phyloP scores from a whole-genome alignment of 64 coral and sea anemone species.

The Montipora capricornis region DNA sequence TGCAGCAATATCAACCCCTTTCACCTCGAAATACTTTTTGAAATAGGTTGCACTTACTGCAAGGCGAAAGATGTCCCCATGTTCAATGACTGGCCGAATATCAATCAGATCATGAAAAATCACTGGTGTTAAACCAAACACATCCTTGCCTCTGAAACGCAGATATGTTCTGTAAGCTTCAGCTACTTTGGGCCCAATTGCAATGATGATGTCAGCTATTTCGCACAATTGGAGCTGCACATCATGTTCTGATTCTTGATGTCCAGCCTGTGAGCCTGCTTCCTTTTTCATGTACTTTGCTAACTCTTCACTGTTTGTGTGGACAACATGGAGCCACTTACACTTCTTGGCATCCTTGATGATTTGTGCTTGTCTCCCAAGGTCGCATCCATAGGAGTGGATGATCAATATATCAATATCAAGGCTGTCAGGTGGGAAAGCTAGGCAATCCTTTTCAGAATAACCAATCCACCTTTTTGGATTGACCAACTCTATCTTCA shows the following conservation, averaged over 20 bases:
- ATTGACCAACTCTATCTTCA: constrained; percentile 13
- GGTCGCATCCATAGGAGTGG: background rate
- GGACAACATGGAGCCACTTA: constrained; percentile 20
- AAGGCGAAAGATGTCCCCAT: background rate
- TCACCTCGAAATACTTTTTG: constrained; percentile 1
- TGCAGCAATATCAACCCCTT: constrained; percentile 46
- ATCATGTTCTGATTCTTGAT: background rate
- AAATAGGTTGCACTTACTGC: background rate
- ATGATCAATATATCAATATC: constrained; percentile 19
- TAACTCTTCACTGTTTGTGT: constrained; percentile 3
- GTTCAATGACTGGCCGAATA: background rate
- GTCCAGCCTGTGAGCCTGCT: no score
- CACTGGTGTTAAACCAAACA: background rate
- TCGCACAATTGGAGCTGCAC: background rate
- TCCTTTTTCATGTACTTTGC: background rate
- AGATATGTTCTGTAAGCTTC: background rate
- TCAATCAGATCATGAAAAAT: background rate
- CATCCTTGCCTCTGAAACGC: background rate
- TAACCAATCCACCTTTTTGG: background rate
- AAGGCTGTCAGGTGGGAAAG: background rate
- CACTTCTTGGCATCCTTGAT: background rate
- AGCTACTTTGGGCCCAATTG: constrained; percentile 33
- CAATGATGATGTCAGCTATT: background rate
- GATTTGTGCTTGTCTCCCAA: background rate
- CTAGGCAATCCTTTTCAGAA: background rate